phyloP scores from a whole-genome alignment of 1,140 invertebrate species.

The Atopsyche davidsoni region DNA sequence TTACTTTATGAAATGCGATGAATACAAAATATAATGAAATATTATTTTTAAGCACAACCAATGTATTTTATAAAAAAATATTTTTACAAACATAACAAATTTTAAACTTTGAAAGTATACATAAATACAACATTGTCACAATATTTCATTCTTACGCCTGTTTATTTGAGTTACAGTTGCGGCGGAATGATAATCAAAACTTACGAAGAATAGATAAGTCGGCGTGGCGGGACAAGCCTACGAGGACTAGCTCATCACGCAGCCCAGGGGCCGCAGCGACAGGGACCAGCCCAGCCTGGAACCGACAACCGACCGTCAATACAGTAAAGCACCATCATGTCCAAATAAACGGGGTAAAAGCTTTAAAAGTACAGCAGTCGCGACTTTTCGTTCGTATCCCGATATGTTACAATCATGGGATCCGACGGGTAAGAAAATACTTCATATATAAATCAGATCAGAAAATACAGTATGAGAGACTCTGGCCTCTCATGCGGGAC shows the following conservation, averaged over 20 bases:
- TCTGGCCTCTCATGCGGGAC: too few species aligned
- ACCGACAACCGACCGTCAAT: conserved; percentile 1
- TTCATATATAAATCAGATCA: conserved; percentile 8
- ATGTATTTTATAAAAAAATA: conserved; percentile 15
- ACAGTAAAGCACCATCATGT: conserved; percentile 5
- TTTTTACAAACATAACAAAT: conserved; percentile 5
- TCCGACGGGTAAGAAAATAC: conserved; percentile 4
- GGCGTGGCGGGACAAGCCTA: background rate
- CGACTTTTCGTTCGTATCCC: background rate
- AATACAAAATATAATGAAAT: background rate
- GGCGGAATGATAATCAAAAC: too few species aligned
- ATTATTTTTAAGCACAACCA: conserved; percentile 13
- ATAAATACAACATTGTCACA: background rate
- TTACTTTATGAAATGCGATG: too few species aligned
- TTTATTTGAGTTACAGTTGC: background rate
- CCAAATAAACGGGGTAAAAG: background rate
- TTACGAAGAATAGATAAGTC: background rate
- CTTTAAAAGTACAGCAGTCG: background rate
- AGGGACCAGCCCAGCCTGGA: background rate
- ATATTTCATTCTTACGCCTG: background rate
- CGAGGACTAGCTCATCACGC: conserved; percentile 8
- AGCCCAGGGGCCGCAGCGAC: conserved; percentile 8
- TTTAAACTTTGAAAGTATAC: conserved; percentile 6
- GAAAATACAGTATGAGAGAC: background rate
- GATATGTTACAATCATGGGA: conserved; percentile 3